A percentile compares a stretch with the other conserved stretches of the same genome.
Evolutionary conservation across 2,888 invertebrate species (phyloP).

Genomic region (Pocota personata): DNA sequence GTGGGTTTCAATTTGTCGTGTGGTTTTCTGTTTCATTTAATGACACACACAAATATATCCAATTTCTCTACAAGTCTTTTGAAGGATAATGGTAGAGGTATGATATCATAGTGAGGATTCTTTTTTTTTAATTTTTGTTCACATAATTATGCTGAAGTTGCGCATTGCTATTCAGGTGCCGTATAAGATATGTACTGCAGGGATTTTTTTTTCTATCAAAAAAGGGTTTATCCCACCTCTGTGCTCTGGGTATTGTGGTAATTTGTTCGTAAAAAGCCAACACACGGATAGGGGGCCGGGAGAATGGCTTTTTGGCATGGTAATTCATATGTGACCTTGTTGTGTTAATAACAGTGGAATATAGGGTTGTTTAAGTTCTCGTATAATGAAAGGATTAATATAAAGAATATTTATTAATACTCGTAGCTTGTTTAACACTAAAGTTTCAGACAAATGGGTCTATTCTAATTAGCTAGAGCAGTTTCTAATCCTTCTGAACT

Average conservation of each 20-base stretch:
- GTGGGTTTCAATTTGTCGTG: constrained; percentile 51
- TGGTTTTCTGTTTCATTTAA: constrained; percentile 61
- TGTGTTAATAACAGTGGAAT: not conserved
- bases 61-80: constrained; percentile 47
- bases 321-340: constrained; percentile 38
- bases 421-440: not conserved
- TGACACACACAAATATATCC: constrained; percentile 55
- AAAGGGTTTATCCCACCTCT: constrained; percentile 9
- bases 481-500: not conserved
- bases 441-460: not conserved
- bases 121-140: constrained; percentile 8
- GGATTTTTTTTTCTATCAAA: not conserved
- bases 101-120: constrained; percentile 19
- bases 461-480: not conserved
- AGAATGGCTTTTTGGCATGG: not conserved
- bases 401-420: constrained; percentile 17
- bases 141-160: constrained; percentile 29
- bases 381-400: constrained; percentile 7
- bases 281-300: not conserved
- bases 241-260: not conserved
- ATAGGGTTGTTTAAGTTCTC: not conserved
- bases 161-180: constrained; percentile 28
- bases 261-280: constrained; percentile 12
- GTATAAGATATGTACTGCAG: not conserved
- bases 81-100: constrained; percentile 25